These are phyloP conservation scores for Lymantria dispar DNA, from an alignment of 2,888 invertebrate species.

Conservation along the genomic window DNA sequence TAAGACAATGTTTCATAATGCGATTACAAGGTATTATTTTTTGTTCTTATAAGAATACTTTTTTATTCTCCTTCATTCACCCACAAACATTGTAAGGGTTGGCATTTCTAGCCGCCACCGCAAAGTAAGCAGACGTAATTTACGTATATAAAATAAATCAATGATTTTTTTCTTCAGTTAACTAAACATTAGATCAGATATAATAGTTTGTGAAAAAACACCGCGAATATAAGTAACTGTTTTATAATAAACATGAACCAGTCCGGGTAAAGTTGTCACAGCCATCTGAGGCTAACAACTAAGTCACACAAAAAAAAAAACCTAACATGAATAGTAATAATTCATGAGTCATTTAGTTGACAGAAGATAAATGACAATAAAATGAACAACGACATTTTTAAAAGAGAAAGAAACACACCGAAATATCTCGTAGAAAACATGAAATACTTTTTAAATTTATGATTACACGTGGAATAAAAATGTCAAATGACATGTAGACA, in stretches of 20 bases:
- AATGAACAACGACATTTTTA: slow-evolving; percentile 13
- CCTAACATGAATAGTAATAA: slow-evolving; percentile 12
- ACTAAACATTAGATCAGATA: background rate
- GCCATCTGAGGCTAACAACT: no score
- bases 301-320: no score
- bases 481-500: slow-evolving; percentile 18
- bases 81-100: no score
- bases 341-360: slow-evolving; percentile 29
- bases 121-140: no score
- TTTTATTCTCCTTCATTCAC: no score
- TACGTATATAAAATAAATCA: background rate
- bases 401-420: slow-evolving; percentile 25
- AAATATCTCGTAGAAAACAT: slow-evolving; percentile 24
- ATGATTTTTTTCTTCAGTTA: background rate
- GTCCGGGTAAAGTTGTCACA: no score
- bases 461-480: slow-evolving; percentile 33
- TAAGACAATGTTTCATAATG: no score
- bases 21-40: no score
- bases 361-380: slow-evolving; percentile 17
- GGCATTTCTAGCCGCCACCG: no score
- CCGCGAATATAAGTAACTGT: slow-evolving; percentile 12
- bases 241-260: no score
- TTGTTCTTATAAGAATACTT: no score
- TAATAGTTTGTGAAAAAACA: slow-evolving; percentile 11
- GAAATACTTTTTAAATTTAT: slow-evolving; percentile 29